Evolutionary conservation across 2,888 invertebrate species (phyloP).

Genomic region (Vanessa cardui): DNA sequence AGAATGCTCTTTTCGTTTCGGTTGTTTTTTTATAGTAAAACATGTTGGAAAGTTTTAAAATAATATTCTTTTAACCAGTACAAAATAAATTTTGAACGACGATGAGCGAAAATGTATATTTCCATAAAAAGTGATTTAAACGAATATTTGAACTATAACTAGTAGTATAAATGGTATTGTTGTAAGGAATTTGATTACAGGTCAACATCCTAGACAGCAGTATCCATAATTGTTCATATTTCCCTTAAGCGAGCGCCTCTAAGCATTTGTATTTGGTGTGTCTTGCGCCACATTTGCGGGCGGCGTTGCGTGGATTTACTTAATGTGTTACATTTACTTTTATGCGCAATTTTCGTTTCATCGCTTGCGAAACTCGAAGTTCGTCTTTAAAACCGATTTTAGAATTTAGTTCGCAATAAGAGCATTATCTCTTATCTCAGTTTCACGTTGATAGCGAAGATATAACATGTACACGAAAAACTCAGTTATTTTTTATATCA

Average conservation of each 20-base stretch:
- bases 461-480: conserved; percentile 17
- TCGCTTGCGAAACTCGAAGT: conserved; percentile 26
- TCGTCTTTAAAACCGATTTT: conserved; percentile 11
- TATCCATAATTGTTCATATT: neutral
- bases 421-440: conserved; percentile 30
- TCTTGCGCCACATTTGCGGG: conserved; percentile 31
- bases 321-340: conserved; percentile 38
- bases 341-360: conserved; percentile 37
- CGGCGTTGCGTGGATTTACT: conserved; percentile 37
- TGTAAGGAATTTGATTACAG: too few species aligned
- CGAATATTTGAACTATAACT: too few species aligned
- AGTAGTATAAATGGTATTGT: too few species aligned
- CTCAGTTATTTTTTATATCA: conserved; percentile 9
- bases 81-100: too few species aligned
- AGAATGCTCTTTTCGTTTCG: neutral
- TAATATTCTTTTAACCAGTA: too few species aligned
- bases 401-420: conserved; percentile 10
- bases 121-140: too few species aligned
- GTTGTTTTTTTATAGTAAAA: too few species aligned
- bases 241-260: neutral
- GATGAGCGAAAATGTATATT: too few species aligned
- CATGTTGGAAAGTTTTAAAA: too few species aligned
- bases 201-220: too few species aligned
- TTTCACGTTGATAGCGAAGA: conserved; percentile 20
- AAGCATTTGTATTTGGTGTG: conserved; percentile 24